Evolutionary conservation across 2,797 vertebrate genomes (phyloP), one percentile per base, ranked within the genome.

Genomic region (Cyprinodon diabolis): DNA sequence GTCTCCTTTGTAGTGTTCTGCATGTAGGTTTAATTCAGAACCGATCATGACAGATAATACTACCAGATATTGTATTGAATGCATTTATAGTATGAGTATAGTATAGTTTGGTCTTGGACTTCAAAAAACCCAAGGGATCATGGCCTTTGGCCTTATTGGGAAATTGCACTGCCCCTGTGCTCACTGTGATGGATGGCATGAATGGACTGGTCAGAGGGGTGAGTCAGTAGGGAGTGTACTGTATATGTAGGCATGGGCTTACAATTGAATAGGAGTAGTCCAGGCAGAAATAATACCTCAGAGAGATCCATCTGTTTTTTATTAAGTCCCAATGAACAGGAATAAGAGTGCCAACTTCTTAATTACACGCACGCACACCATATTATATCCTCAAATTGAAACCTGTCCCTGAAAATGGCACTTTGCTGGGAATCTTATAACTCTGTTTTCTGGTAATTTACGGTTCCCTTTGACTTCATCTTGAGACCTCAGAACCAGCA

Each of bases 241-340:
- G 63, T 55, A 57, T 52, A 13, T 40, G 66, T 51, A 58, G 65
- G 56, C 49, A 43, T 37, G 67, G 12, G 40, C 51, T 40, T 66
- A 78, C 68, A 17, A 48, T 66, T 68, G 73, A 80, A 76, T 67
- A 68, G 68, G 80, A 65, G 69, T 81, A 80, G 83, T 87, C 70
- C 2, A 56, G 76, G 78, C 62, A 63, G 84, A 85, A 74, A 83
- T 76, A 74, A 87, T 87, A 91, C 89, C 87, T 91, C 85, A 66
- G 86, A 86, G 89, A 80, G 78, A 82, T 91, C 94, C 93, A 94
- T 95, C 93, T 95, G 93, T 86, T 85, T 82, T 77, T 81, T 84
- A 55, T 92, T 81, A 84, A 77, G 73, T 82, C 88, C 87, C 92
- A 85, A 91, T 88, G 86, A 88, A 87, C 84, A 88, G 79, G 69